These are phyloP conservation scores for Battus philenor DNA, from an alignment of 1,140 invertebrate species.

Conservation along the genomic window DNA sequence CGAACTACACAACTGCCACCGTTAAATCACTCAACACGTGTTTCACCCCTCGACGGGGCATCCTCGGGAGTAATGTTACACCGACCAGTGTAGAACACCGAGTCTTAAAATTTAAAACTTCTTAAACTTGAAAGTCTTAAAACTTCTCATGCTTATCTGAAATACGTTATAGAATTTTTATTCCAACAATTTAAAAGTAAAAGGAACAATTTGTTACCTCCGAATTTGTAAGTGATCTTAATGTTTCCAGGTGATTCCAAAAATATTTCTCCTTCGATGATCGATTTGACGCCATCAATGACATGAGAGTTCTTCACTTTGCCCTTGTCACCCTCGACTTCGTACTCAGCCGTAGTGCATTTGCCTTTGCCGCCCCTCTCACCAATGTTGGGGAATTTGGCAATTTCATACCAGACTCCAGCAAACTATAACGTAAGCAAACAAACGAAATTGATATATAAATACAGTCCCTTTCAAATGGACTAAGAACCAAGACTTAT, in stretches of 20 bases:
- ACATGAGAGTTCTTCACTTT: slow-evolving; percentile 46
- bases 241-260: slow-evolving; percentile 32
- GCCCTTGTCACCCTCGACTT: slow-evolving; percentile 31
- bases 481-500: too few relatives aligned
- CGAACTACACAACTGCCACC: too few relatives aligned
- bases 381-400: slow-evolving; percentile 30
- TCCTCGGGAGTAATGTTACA: too few relatives aligned
- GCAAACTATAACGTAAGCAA: slow-evolving; percentile 34
- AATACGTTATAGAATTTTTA: too few relatives aligned
- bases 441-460: slow-evolving; percentile 1
- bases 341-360: slow-evolving; percentile 44
- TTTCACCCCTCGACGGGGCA: too few relatives aligned
- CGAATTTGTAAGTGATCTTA: slow-evolving; percentile 34
- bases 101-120: too few relatives aligned
- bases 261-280: slow-evolving; percentile 37
- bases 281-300: slow-evolving; percentile 30
- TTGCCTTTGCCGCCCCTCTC: slow-evolving; percentile 34
- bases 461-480: not conserved
- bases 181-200: not conserved
- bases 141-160: too few relatives aligned
- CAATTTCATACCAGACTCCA: slow-evolving; percentile 52
- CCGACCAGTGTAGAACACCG: too few relatives aligned
- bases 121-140: too few relatives aligned
- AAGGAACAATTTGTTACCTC: slow-evolving; percentile 22
- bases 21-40: too few relatives aligned